Evolutionary conservation across 2,888 invertebrate genomes (phyloP), one percentile per base, ranked within the genome.

Genomic region (Blomia tropicalis): DNA sequence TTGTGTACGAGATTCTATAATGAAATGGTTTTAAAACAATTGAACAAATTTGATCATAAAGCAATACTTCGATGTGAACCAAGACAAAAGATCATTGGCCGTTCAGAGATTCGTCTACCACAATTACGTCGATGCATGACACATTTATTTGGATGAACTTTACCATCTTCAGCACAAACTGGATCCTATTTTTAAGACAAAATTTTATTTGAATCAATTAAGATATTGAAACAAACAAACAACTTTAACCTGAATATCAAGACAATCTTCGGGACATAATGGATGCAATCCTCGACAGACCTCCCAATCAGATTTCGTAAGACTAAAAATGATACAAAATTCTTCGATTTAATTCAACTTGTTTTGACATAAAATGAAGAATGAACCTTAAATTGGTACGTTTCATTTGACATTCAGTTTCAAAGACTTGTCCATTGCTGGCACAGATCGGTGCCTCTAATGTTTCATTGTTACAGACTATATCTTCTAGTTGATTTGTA

Each of bases 221-320:
- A n/a, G n/a, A n/a, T n/a, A n/a, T n/a, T n/a, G n/a, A n/a, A n/a
- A n/a, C n/a, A n/a, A n/a, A n/a, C n/a, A n/a, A n/a, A n/a, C n/a
- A n/a, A 69, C 69, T 0, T 68, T 67, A 47, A 68, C 69, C 25
- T 64, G 65, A 23, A 69, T 60, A 32, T 68, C 66, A n/a, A 69
- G 54, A 19, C 69, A 69, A 7, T 64, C 60, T 7, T 59, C 31
- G 4, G 68, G 68, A 32, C 68, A 68, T 25, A 67, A 43, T 25
- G 63, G 64, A 44, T 67, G 66, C 29, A 59, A 62, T 2, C 66
- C 67, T 4, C 65, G 62, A 36, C 68, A 68, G 19, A 32, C 41
- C 19, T 65, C 59, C 67, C 66, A 67, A 11, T 62, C 44, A 27
- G 54, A 62, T 4, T 31, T n/a, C 7, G 25, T 60, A n/a, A 67